Conservation (phyloP, 2,113 vertebrate species). For the Pangasianodon hypophthalmus region DNA sequence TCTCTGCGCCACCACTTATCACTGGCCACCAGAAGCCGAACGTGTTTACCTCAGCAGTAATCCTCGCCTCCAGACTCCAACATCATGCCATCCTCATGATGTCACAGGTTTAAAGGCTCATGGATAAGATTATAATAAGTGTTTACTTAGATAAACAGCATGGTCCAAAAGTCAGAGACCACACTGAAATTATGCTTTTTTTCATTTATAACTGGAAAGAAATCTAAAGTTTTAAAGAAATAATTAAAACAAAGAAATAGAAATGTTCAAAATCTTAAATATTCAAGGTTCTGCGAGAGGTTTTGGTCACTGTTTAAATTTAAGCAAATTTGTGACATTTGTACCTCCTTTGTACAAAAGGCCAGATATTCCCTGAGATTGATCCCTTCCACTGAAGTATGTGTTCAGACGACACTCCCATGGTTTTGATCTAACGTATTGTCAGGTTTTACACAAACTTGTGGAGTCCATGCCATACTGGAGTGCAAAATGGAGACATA, state of each 20-base stretch:
- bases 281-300: background rate
- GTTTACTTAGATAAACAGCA: background rate
- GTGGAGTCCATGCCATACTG: background rate
- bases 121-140: background rate
- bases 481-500: background rate
- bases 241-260: background rate
- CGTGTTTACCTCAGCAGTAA: background rate
- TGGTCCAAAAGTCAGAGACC: background rate
- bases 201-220: background rate
- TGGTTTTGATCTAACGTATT: background rate
- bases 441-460: background rate
- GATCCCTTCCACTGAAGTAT: background rate
- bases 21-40: background rate
- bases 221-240: background rate
- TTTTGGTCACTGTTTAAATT: background rate
- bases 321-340: background rate
- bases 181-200: background rate
- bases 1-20: background rate
- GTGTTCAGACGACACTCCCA: background rate
- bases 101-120: background rate
- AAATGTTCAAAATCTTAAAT: background rate
- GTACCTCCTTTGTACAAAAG: background rate
- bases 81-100: background rate
- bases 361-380: background rate
- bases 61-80: background rate